Conservation (phyloP, 2,113 vertebrate species). For the Canis aureus region DNA sequence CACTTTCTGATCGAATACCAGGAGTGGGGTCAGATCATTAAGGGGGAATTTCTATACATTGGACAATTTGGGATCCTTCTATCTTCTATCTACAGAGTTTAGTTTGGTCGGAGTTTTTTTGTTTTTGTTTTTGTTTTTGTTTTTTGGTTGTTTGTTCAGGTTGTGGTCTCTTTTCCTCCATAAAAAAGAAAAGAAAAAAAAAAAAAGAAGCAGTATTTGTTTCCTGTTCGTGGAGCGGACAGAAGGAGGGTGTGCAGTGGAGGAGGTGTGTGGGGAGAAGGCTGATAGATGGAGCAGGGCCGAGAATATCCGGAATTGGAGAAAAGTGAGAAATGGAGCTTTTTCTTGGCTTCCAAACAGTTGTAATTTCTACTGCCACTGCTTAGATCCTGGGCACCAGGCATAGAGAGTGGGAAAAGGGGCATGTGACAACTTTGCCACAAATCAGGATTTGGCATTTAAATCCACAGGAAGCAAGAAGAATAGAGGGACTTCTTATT, state of each 20-base stretch:
- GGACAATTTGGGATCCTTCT: background rate
- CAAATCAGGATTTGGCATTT: slow-evolving; percentile 82
- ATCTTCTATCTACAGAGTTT: slow-evolving; percentile 20
- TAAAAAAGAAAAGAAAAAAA: slow-evolving; percentile 54
- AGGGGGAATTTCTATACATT: background rate
- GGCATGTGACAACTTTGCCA: slow-evolving; percentile 82
- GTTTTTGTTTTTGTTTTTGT: background rate
- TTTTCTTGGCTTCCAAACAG: slow-evolving; percentile 87
- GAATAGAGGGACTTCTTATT: slow-evolving; percentile 85
- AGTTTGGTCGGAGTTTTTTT: slow-evolving; percentile 28
- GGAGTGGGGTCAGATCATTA: no score
- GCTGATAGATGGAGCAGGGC: slow-evolving; percentile 78
- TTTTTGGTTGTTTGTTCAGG: slow-evolving; percentile 57
- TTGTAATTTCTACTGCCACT: slow-evolving; percentile 86
- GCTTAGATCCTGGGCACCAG: slow-evolving; percentile 88
- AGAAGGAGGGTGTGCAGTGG: slow-evolving; percentile 77
- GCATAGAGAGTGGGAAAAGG: slow-evolving; percentile 86
- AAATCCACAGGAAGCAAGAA: slow-evolving; percentile 86
- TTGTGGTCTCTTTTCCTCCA: slow-evolving; percentile 75
- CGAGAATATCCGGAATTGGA: slow-evolving; percentile 84
- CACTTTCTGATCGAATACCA: background rate
- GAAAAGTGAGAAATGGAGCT: slow-evolving; percentile 86
- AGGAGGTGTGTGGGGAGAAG: slow-evolving; percentile 79
- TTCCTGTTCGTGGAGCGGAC: slow-evolving; percentile 73
- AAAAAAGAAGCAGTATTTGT: slow-evolving; percentile 67